A percentile compares a stretch with the other conserved stretches of the same genome.
These are phyloP conservation scores for Scarus forsteni DNA, from an alignment of 2,797 vertebrate genomes.

Conservation along the genomic window DNA sequence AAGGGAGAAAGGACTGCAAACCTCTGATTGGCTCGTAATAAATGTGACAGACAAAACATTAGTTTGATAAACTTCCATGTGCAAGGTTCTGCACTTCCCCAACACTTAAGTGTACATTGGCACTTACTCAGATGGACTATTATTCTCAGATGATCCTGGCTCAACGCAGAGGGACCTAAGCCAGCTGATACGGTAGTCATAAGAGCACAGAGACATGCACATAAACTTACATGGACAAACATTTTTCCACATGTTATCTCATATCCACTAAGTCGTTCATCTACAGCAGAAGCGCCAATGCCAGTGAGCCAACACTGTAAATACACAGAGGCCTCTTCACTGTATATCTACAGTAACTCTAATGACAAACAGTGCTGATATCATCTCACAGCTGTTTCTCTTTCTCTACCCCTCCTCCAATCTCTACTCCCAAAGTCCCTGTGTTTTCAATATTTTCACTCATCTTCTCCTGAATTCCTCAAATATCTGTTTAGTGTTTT, in stretches of 20 bases:
- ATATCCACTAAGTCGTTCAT: slow-evolving; percentile 54
- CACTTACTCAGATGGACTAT: no score
- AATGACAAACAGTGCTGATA: slow-evolving; percentile 52
- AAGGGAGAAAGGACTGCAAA: no score
- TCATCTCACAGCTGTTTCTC: slow-evolving; percentile 65
- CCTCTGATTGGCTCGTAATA: no score
- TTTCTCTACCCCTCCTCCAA: slow-evolving; percentile 19
- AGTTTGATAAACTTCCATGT: no score
- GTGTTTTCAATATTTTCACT: slow-evolving; percentile 40
- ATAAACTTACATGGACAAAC: slow-evolving; percentile 58
- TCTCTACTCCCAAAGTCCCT: slow-evolving; percentile 33
- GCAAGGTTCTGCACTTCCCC: no score
- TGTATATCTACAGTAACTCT: slow-evolving; percentile 15
- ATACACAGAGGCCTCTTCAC: slow-evolving; percentile 48
- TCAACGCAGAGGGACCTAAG: slow-evolving; percentile 12
- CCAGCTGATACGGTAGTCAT: slow-evolving; percentile 53
- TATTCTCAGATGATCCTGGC: slow-evolving; percentile 14
- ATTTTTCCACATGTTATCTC: slow-evolving; percentile 38
- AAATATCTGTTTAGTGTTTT: slow-evolving; percentile 51
- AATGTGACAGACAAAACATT: no score
- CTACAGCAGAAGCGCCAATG: slow-evolving; percentile 7
- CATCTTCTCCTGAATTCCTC: slow-evolving; percentile 46
- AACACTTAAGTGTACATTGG: no score
- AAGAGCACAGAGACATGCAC: slow-evolving; percentile 23
- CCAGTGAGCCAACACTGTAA: slow-evolving; percentile 42